Conservation (phyloP, 92 coral and sea anemone species). For the Phenganax stokvisi region DNA sequence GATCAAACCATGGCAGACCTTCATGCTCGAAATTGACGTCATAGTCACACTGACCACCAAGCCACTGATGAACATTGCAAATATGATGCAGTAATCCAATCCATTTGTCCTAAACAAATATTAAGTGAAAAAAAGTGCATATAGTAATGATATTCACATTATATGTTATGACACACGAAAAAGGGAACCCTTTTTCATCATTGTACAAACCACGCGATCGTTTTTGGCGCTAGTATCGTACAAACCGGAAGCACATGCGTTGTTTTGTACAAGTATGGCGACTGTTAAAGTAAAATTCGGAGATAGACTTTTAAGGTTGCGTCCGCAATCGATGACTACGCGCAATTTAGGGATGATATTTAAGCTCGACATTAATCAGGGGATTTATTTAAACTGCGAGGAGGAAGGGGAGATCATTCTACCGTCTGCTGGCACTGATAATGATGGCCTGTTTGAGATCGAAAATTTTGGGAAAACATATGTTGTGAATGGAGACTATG, state of each 20-base stretch:
- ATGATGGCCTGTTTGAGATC: constrained; percentile 12
- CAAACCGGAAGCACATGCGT: too few species aligned
- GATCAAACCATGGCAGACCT: too few species aligned
- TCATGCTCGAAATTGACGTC: neutral
- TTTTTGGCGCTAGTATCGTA: too few species aligned
- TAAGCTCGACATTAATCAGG: constrained; percentile 33
- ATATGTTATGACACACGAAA: too few species aligned
- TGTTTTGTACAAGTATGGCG: neutral
- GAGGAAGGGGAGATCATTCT: constrained; percentile 43
- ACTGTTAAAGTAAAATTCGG: constrained; percentile 14
- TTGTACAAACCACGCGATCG: too few species aligned
- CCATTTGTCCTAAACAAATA: neutral
- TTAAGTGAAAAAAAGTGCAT: too few species aligned
- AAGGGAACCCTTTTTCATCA: too few species aligned
- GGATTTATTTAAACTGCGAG: constrained; percentile 35
- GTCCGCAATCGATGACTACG: constrained; percentile 15
- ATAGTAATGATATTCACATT: too few species aligned
- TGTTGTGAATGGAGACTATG: constrained; percentile 38
- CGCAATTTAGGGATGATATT: constrained; percentile 38
- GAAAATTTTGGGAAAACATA: constrained; percentile 40
- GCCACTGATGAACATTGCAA: too few species aligned
- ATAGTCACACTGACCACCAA: too few species aligned
- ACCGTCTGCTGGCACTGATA: constrained; percentile 12
- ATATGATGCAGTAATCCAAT: too few species aligned
- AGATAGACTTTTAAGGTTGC: neutral